Base-by-base conservation (phyloP, 2,888 invertebrate species). In the Anagyrus pseudococci region DNA sequence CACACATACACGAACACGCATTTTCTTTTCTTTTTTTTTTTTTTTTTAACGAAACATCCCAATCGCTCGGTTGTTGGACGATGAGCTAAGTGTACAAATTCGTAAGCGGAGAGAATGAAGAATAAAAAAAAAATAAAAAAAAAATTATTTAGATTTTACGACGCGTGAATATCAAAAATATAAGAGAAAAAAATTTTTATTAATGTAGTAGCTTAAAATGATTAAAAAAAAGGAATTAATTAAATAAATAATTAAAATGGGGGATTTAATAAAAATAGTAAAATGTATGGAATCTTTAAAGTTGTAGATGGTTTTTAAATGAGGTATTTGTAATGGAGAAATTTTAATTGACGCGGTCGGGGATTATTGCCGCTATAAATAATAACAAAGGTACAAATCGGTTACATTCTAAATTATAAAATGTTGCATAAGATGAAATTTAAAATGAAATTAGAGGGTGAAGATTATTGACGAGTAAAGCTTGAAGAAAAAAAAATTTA, bases 251-350 rank as follows among this genome's bases (percentile, higher is more conserved):
- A 78, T 75, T 77, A 76, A 76, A 72, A 62, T 29, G 65, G 70
- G 69, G 71, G 71, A 75, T 77, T 77, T 75, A 77, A 77, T 73
- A 77, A 67, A 68, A 68, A 50, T 29, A 55, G 19, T 41, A 53
- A 58, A 62, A 44, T 29, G 4, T 29, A 63, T n/a, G 66, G 70
- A 70, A 71, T 71, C 75, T 77, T 77, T 75, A 77, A 77, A 73
- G 78, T 76, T 79, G 78, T 80, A 78, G 78, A 77, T 79, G 79
- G 78, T 77, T 76, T 71, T 71, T 69, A 68, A 52, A 66, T 7
- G 10, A 29, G 29, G 10, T 29, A 10, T 44, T 47, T 59, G 49
- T 65, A 61, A 62, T 43, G 58, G 66, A 65, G 61, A 66, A 66
- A 70, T 69, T 66, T 73, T 71, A 75, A 72, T 72, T 68, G 72